These are phyloP conservation scores for Sorex fumeus DNA, from an alignment of 2,113 vertebrate species.

Conservation along the genomic window DNA sequence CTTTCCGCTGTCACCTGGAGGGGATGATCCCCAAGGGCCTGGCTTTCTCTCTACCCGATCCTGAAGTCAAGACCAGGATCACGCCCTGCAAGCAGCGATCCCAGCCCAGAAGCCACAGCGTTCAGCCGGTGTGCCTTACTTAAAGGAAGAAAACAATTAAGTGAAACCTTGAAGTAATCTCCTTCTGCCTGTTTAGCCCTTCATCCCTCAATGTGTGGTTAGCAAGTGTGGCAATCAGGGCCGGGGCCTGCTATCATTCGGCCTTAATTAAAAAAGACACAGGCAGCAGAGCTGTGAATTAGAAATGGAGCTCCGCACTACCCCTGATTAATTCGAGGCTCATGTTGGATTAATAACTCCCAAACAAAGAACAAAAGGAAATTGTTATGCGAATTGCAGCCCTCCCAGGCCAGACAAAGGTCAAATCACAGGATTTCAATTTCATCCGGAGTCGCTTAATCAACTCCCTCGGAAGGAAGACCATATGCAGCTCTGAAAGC, in stretches of 20 bases:
- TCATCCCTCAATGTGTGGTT: constrained; percentile 91
- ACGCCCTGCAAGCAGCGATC: constrained; percentile 79
- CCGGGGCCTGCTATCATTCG: constrained; percentile 92
- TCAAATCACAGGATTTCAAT: constrained; percentile 94
- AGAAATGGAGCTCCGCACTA: constrained; percentile 93
- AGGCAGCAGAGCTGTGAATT: constrained; percentile 95
- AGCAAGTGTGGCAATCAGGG: constrained; percentile 91
- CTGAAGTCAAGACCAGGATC: constrained; percentile 19
- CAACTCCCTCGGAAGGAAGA: constrained; percentile 93
- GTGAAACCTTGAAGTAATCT: constrained; percentile 92
- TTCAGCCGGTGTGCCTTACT: constrained; percentile 88
- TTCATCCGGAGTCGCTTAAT: constrained; percentile 94
- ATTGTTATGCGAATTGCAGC: constrained; percentile 94
- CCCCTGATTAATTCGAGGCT: constrained; percentile 94
- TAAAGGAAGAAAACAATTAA: constrained; percentile 94
- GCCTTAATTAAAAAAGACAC: constrained; percentile 98
- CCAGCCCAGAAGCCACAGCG: constrained; percentile 84
- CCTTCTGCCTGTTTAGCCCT: constrained; percentile 91
- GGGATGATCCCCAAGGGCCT: constrained; percentile 47
- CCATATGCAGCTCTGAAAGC: constrained; percentile 92
- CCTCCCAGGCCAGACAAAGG: constrained; percentile 94
- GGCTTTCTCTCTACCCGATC: constrained; percentile 33
- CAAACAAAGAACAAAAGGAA: constrained; percentile 95
- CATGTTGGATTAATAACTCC: constrained; percentile 95
- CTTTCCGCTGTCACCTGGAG: constrained; percentile 41